These are phyloP conservation scores for Azemiops feae DNA, from an alignment of 2,113 vertebrate species.

Conservation along the genomic window DNA sequence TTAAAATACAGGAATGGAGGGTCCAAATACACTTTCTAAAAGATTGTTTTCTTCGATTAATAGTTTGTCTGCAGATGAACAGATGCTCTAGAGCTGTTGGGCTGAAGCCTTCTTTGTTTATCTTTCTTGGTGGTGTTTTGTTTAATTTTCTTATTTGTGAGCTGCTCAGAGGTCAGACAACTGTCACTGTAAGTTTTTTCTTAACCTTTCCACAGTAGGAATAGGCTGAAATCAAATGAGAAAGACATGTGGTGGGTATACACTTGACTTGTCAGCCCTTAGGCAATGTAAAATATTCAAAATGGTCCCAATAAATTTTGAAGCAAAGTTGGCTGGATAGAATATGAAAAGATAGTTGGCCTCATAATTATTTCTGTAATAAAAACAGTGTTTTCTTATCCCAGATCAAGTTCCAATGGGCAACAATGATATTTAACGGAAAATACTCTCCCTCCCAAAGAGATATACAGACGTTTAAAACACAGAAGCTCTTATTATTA, in stretches of 20 bases:
- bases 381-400: background rate
- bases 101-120: background rate
- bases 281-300: background rate
- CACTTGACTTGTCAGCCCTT: background rate
- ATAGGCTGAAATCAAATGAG: background rate
- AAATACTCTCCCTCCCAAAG: conserved; percentile 23
- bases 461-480: conserved; percentile 17
- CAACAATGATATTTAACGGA: conserved; percentile 8
- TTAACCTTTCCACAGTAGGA: background rate
- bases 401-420: conserved; percentile 26
- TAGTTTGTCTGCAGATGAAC: background rate
- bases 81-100: background rate
- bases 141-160: background rate
- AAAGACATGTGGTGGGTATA: background rate
- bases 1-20: background rate
- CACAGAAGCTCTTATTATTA: conserved; percentile 2
- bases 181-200: background rate
- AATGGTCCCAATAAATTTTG: background rate
- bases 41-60: background rate
- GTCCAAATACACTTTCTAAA: background rate
- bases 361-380: background rate
- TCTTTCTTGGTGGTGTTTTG: background rate
- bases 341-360: background rate
- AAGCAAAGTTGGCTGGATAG: background rate
- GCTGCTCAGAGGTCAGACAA: background rate